Conservation (phyloP, 2,113 vertebrate species). For the Cephalopterus ornatus region DNA sequence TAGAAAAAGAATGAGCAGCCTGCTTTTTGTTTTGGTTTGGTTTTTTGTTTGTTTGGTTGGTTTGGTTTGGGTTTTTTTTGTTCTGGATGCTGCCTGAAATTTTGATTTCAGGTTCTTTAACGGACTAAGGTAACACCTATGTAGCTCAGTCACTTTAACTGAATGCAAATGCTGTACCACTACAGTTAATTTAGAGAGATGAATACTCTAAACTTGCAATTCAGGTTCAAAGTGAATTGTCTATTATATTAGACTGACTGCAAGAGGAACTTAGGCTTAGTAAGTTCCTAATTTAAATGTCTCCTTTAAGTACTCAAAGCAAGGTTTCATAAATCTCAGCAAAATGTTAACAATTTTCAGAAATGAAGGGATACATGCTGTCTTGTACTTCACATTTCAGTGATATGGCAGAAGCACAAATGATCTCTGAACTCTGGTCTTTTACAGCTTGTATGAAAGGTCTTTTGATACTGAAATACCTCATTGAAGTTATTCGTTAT, state of each 20-base stretch:
- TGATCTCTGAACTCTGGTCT: neutral
- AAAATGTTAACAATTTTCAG: neutral
- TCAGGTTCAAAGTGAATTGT: neutral
- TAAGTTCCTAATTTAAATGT: neutral
- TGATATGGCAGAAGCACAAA: neutral
- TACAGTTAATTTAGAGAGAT: neutral
- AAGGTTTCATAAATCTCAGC: neutral
- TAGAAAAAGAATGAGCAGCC: neutral
- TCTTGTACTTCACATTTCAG: neutral
- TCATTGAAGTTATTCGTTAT: constrained; percentile 1
- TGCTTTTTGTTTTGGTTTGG: neutral
- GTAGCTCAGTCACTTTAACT: neutral
- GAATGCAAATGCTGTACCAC: neutral
- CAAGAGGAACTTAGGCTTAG: neutral
- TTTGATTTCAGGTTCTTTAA: neutral
- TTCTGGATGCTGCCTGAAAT: neutral
- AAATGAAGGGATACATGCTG: neutral
- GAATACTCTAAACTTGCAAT: neutral
- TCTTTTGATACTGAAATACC: neutral
- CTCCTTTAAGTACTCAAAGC: neutral
- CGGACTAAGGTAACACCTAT: neutral
- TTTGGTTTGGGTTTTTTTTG: too few species aligned
- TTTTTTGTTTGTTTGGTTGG: too few species aligned
- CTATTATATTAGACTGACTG: neutral
- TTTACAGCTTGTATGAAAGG: neutral